Evolutionary conservation across 2,797 vertebrate species (phyloP), one percentile per base, ranked within the genome.

Genomic region (Vipera ursinii): DNA sequence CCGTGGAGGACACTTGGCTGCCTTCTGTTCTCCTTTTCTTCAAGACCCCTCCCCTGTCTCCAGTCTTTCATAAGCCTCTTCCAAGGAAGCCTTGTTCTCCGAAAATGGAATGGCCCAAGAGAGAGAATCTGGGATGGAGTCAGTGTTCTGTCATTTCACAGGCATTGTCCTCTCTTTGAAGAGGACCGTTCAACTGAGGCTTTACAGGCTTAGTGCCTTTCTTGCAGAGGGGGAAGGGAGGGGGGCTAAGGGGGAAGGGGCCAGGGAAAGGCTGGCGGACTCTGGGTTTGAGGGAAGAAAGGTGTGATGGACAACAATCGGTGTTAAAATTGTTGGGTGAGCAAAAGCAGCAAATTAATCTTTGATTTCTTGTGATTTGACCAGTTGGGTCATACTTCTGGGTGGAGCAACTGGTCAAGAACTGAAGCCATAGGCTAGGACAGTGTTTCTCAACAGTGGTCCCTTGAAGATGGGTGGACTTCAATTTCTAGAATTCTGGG

Each of bases 1-100:
- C 53, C 88, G 78, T 90, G 22, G 85, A 92, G 92, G 89, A n/a
- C 88, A 92, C 28, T n/a, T 8, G 38, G 24, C 4, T 26, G 44
- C 60, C 20, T n/a, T 86, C 8, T 82, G 0, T 57, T n/a, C 88
- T 32, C 8, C 28, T 55, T 51, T 6, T 20, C 48, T 6, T 6
- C 22, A 1, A 4, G 69, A 8, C 32, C 4, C 9, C 48, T 14
- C 4, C 44, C 44, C 48, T 32, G 51, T 6, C 12, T 2, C 7
- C 26, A 3, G 2, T 13, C 82, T 86, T 78, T 14, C 24, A 1
- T 63, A 89, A 92, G 63, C 26, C 44, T 20, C 55, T 85, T 59
- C 87, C 87, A 89, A 89, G n/a, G n/a, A 53, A 73, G 38, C 51
- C 51, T 88, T 32, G 55, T 32, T n/a, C 26, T 44, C 56, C n/a